Conservation (phyloP, 2,888 invertebrate genomes). For the Noctua pronuba region DNA sequence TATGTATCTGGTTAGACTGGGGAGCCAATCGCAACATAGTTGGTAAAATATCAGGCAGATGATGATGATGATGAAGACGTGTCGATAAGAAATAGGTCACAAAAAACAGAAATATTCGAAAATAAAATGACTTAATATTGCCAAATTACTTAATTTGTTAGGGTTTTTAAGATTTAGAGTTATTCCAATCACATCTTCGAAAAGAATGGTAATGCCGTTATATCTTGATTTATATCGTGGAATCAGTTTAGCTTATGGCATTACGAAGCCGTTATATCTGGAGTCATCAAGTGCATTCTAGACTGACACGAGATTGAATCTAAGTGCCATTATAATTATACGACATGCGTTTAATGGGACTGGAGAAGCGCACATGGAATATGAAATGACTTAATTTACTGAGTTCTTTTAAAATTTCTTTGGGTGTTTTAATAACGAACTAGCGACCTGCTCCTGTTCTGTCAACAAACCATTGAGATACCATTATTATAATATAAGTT, state of each 20-base stretch:
- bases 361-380: background rate
- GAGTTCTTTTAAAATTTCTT: background rate
- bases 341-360: slow-evolving; percentile 1
- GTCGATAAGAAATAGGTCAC: background rate
- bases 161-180: background rate
- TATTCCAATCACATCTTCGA: background rate
- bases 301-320: slow-evolving; percentile 50
- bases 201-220: slow-evolving; percentile 17
- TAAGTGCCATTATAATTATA: slow-evolving; percentile 49
- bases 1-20: background rate
- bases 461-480: background rate
- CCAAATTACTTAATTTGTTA: background rate
- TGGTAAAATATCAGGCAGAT: background rate
- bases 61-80: background rate
- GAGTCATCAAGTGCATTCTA: slow-evolving; percentile 50
- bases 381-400: slow-evolving; percentile 7
- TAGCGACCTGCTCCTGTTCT: background rate
- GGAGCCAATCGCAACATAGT: background rate
- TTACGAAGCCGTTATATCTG: slow-evolving; percentile 48
- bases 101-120: background rate
- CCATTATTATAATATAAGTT: background rate
- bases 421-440: background rate
- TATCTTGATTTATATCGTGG: slow-evolving; percentile 14
- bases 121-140: background rate
- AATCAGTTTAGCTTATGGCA: slow-evolving; percentile 28